Evolutionary conservation across 30 jellyfish, hydroid and myxozoan species (phyloP), one percentile per base, ranked within the genome.

Genomic region (Clytia hemisphaerica): DNA sequence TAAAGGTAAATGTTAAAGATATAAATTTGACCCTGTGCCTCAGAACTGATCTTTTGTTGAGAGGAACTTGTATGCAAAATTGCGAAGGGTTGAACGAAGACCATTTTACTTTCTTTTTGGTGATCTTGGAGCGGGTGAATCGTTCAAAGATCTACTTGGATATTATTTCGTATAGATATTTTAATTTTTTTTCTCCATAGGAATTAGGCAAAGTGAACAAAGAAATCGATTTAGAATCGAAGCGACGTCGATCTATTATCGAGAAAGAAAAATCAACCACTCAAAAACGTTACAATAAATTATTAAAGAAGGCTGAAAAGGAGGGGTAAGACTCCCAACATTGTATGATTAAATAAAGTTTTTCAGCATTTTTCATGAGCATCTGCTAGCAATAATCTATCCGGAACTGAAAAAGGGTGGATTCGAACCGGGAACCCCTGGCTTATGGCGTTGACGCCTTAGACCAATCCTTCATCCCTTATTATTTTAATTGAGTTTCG

Each of bases 291-390:
- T 94, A 88, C 58, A 70, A 84, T 30, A 88, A 88, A 60, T 58
- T 72, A n/a, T 78, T 88, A 72, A 88, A 88, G 72, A 73, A 51
- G 36, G 93, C 93, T 2, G 94, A 88, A 50, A 88, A 75, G 72
- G 81, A 79, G 1, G 93, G 97, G 97, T 79, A 73, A 4, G 83
- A 5, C 10, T 34, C 44, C 3, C 5, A 3, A 32, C 18, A 22
- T 5, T 22, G 14, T 58, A 24, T 29, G 18, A 42, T 42, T 10
- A n/a, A n/a, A 42, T 10, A 42, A 42, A 10, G 53, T 10, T 42
- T 10, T 42, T 42, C 18, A n/a, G 12, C 12, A 42, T 12, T n/a
- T 42, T 42, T 42, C 53, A 42, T n/a, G n/a, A n/a, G n/a, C n/a
- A n/a, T n/a, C n/a, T n/a, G n/a, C n/a, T n/a, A n/a, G n/a, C n/a